These are phyloP conservation scores for Podarcis muralis DNA, from an alignment of 2,113 vertebrate species.

Conservation along the genomic window DNA sequence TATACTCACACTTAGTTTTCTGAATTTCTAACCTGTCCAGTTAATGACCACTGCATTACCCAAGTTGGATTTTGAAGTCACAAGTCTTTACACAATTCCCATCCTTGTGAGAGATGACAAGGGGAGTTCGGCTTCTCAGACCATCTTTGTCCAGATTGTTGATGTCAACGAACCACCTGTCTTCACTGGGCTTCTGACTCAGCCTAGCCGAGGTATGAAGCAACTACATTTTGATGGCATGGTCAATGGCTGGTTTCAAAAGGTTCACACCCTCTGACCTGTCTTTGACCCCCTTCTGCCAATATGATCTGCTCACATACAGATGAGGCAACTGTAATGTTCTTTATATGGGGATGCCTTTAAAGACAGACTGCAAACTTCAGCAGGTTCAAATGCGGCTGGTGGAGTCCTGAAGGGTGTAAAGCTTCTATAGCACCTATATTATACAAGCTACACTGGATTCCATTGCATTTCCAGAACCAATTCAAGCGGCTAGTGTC, in stretches of 20 bases:
- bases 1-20: background rate
- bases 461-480: no score
- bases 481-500: no score
- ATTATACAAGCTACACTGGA: no score
- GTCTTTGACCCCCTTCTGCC: background rate
- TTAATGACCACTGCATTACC: constrained; percentile 43
- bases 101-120: constrained; percentile 50
- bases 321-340: no score
- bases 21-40: constrained; percentile 21
- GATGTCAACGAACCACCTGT: constrained; percentile 57
- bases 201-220: constrained; percentile 48
- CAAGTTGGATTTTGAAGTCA: constrained; percentile 57
- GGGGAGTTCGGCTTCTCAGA: constrained; percentile 46
- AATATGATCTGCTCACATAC: no score
- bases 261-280: background rate
- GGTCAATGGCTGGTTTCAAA: background rate
- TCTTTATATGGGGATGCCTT: no score
- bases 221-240: background rate
- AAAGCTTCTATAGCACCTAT: no score
- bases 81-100: constrained; percentile 47
- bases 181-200: constrained; percentile 56
- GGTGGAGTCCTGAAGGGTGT: no score
- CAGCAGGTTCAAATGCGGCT: no score
- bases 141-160: constrained; percentile 46
- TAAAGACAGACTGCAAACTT: no score